Evolutionary conservation across 1,140 invertebrate genomes (phyloP).

Genomic region (Trinorchestia longiramus): DNA sequence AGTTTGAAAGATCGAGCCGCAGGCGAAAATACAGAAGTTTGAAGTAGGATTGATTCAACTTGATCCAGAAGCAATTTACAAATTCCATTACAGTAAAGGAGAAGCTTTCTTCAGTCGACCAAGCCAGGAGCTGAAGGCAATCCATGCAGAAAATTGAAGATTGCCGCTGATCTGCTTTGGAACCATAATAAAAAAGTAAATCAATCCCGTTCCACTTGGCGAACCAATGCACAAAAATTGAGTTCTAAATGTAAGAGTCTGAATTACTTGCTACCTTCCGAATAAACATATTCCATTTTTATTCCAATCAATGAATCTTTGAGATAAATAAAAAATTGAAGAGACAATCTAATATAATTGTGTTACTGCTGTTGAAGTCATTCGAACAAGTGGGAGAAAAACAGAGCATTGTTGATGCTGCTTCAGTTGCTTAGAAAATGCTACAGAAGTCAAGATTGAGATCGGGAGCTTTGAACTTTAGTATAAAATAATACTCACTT

Average conservation of each 20-base stretch:
- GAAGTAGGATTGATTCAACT: not conserved
- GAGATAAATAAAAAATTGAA: too few species aligned
- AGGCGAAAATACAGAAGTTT: not conserved
- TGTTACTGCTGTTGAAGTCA: too few species aligned
- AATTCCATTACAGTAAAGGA: not conserved
- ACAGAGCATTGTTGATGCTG: too few species aligned
- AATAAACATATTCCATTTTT: too few species aligned
- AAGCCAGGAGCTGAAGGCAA: not conserved
- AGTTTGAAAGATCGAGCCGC: not conserved
- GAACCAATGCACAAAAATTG: not conserved
- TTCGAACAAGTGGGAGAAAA: too few species aligned
- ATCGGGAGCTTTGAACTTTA: too few species aligned
- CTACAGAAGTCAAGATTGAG: too few species aligned
- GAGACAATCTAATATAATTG: too few species aligned
- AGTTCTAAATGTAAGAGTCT: not conserved
- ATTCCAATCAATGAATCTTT: too few species aligned
- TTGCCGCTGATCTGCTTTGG: not conserved
- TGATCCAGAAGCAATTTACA: not conserved
- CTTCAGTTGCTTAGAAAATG: too few species aligned
- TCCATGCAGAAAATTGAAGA: slow-evolving; percentile 8
- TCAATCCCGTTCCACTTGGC: not conserved
- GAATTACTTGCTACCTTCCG: not conserved
- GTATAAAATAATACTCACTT: too few species aligned
- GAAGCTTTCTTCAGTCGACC: not conserved
- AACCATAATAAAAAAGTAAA: not conserved